Conservation (phyloP, 2,888 invertebrate species). For the Choristoneura rosaceana region DNA sequence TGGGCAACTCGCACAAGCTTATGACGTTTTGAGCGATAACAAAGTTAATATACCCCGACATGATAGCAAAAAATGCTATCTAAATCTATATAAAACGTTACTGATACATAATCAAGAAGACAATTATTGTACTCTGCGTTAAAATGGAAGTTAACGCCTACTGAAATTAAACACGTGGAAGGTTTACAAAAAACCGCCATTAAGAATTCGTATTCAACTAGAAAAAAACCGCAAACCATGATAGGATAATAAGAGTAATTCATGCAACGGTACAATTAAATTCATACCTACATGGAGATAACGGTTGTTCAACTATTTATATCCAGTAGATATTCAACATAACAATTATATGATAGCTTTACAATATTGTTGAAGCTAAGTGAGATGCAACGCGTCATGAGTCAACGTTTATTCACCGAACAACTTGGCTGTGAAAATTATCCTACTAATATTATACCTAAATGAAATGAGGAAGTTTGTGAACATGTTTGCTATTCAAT, state of each 20-base stretch:
- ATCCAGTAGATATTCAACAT: slow-evolving; percentile 23
- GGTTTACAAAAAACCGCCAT: not conserved
- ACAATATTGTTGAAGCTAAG: slow-evolving; percentile 9
- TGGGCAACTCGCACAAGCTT: not conserved
- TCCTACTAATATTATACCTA: no score
- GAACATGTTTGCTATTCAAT: no score
- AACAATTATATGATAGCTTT: slow-evolving; percentile 5
- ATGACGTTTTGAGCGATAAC: slow-evolving; percentile 8
- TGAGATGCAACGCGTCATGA: slow-evolving; percentile 8
- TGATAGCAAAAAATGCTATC: slow-evolving; percentile 15
- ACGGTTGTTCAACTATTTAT: slow-evolving; percentile 34
- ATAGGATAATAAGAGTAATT: slow-evolving; percentile 26
- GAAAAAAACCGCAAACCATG: slow-evolving; percentile 12
- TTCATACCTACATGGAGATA: slow-evolving; percentile 25
- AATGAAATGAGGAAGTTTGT: no score
- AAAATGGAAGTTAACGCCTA: slow-evolving; percentile 2
- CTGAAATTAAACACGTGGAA: not conserved
- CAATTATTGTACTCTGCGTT: not conserved
- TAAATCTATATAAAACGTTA: slow-evolving; percentile 8
- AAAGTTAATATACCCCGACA: not conserved
- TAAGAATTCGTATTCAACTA: not conserved
- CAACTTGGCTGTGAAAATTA: not conserved
- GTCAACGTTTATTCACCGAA: slow-evolving; percentile 27
- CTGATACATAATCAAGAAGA: slow-evolving; percentile 5
- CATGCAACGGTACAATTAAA: slow-evolving; percentile 27